phyloP scores from a whole-genome alignment of 2,888 invertebrate genomes.

The Sclerodermus sp. region DNA sequence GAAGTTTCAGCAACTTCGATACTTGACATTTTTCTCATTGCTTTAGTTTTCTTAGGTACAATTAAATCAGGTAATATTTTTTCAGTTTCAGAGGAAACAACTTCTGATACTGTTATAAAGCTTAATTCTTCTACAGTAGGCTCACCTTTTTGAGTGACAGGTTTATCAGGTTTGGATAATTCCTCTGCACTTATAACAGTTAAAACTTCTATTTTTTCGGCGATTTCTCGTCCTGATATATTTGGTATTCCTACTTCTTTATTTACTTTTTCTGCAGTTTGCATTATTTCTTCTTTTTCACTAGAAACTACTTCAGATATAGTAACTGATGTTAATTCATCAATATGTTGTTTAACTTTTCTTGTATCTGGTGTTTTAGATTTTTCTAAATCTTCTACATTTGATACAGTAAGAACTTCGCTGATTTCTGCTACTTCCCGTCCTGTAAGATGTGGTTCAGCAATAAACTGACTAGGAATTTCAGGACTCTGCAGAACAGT shows the following conservation, averaged over 20 bases:
- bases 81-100: constrained; percentile 42
- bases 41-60: constrained; percentile 49
- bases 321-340: constrained; percentile 34
- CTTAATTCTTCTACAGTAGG: constrained; percentile 40
- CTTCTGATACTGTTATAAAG: constrained; percentile 41
- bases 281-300: constrained; percentile 32
- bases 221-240: constrained; percentile 47
- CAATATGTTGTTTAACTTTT: constrained; percentile 25
- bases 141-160: constrained; percentile 34
- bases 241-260: constrained; percentile 31
- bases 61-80: constrained; percentile 27
- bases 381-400: constrained; percentile 23
- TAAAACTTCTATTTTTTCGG: constrained; percentile 39
- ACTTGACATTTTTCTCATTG: constrained; percentile 46
- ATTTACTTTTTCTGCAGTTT: constrained; percentile 17
- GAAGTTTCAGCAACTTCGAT: constrained; percentile 51
- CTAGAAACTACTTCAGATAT: constrained; percentile 32
- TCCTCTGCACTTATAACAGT: constrained; percentile 35
- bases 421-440: constrained; percentile 44
- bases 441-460: constrained; percentile 41
- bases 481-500: constrained; percentile 14
- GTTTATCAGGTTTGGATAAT: constrained; percentile 25
- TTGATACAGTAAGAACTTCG: constrained; percentile 32
- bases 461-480: constrained; percentile 22
- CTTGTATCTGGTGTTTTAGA: constrained; percentile 27